phyloP scores from a whole-genome alignment of 1,140 invertebrate species.

The Ceratitis capitata region DNA sequence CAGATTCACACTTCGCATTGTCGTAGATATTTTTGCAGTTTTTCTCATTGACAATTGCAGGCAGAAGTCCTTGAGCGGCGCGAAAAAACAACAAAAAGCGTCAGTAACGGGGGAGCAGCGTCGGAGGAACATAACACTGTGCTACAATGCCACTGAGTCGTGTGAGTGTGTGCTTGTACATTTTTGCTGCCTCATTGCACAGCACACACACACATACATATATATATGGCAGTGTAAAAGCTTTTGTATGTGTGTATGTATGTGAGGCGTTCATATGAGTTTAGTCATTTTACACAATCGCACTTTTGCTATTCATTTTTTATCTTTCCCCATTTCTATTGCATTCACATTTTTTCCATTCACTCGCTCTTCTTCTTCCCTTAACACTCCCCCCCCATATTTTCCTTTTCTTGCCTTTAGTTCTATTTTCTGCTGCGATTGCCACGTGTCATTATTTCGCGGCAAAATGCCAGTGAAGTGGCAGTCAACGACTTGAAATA shows the following conservation, averaged over 20 bases:
- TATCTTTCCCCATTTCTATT: background rate
- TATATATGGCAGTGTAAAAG: background rate
- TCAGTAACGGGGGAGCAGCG: background rate
- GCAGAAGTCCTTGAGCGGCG: background rate
- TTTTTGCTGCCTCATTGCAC: slow-evolving; percentile 33
- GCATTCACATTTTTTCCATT: background rate
- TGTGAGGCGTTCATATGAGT: background rate
- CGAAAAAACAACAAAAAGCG: background rate
- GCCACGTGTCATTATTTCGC: background rate
- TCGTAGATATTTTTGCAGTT: background rate
- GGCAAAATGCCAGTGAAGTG: background rate
- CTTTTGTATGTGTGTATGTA: background rate
- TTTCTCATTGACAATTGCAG: background rate
- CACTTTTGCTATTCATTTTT: background rate
- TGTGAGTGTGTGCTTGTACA: no score
- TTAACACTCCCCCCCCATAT: no score
- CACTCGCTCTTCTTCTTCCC: background rate
- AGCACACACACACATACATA: background rate
- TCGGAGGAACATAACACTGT: no score
- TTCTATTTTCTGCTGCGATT: background rate
- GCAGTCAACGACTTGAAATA: background rate
- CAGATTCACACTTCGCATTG: background rate
- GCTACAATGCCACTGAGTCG: background rate
- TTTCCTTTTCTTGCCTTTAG: background rate
- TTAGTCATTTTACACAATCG: background rate